These are phyloP conservation scores for Drosophila helvetica DNA, from an alignment of 2,888 invertebrate genomes.

Conservation along the genomic window DNA sequence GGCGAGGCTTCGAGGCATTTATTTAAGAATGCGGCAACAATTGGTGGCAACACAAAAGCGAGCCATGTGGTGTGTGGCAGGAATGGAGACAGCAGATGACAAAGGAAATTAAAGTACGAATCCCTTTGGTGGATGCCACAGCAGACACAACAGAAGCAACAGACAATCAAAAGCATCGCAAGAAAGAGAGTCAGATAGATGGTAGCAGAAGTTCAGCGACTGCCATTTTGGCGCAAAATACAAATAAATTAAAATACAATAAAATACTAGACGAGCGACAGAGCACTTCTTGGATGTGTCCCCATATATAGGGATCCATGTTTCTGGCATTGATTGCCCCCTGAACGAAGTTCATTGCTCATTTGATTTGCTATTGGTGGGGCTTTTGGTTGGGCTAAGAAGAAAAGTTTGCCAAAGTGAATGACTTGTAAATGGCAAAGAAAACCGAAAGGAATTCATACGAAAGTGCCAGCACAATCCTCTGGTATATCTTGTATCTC, in stretches of 20 bases:
- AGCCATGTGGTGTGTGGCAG: slow-evolving; percentile 3
- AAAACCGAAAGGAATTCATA: too few relatives aligned
- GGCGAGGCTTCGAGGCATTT: background rate
- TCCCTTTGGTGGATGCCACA: slow-evolving; percentile 57
- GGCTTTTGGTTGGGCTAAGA: background rate
- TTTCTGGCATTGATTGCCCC: slow-evolving; percentile 61
- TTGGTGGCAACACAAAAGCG: slow-evolving; percentile 40
- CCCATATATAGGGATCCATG: slow-evolving; percentile 29
- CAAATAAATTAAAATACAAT: slow-evolving; percentile 77
- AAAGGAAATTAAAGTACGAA: slow-evolving; percentile 72
- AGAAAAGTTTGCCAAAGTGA: slow-evolving; percentile 15
- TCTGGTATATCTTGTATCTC: background rate
- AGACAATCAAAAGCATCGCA: background rate
- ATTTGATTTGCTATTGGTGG: slow-evolving; percentile 42
- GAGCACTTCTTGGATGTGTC: slow-evolving; percentile 10
- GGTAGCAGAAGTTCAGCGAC: slow-evolving; percentile 55
- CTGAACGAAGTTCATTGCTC: slow-evolving; percentile 66
- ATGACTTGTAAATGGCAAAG: slow-evolving; percentile 30
- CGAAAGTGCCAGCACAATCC: slow-evolving; percentile 43
- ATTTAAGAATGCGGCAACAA: slow-evolving; percentile 54
- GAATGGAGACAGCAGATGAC: slow-evolving; percentile 30
- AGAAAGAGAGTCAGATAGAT: slow-evolving; percentile 4
- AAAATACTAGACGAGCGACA: slow-evolving; percentile 71
- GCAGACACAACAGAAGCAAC: slow-evolving; percentile 24
- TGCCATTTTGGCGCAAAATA: slow-evolving; percentile 52